A percentile compares a stretch with the other conserved stretches of the same genome.
These are phyloP conservation scores for Setipinna tenuifilis DNA, from an alignment of 2,797 vertebrate species.

Conservation along the genomic window DNA sequence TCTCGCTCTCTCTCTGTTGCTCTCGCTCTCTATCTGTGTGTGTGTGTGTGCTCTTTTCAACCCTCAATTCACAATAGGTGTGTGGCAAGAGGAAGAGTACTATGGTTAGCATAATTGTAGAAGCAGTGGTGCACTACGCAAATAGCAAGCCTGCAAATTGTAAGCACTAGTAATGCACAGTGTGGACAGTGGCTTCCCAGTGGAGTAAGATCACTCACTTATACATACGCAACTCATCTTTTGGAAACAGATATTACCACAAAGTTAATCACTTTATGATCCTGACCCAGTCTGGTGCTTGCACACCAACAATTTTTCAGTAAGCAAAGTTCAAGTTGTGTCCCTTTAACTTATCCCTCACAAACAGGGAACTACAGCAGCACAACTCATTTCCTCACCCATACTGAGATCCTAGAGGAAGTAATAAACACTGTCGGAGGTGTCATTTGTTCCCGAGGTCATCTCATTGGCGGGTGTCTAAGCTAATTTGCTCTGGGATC, in stretches of 20 bases:
- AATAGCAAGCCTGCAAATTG: neutral
- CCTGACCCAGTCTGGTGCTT: too few species aligned
- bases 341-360: neutral
- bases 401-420: neutral
- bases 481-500: neutral
- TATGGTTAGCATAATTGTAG: conserved; percentile 6
- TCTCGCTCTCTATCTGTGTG: neutral
- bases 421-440: neutral
- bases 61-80: neutral
- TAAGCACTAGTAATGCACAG: neutral
- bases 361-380: neutral
- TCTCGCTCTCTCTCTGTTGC: neutral
- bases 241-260: neutral
- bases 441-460: neutral
- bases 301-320: too few species aligned
- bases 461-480: neutral
- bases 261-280: too few species aligned
- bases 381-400: neutral
- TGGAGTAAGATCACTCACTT: neutral
- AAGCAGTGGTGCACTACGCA: neutral
- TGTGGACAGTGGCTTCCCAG: neutral
- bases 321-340: neutral
- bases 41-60: neutral
- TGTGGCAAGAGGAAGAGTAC: conserved; percentile 4
- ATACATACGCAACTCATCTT: neutral